phyloP scores from a whole-genome alignment of 2,797 vertebrate species.

The Carapus acus region DNA sequence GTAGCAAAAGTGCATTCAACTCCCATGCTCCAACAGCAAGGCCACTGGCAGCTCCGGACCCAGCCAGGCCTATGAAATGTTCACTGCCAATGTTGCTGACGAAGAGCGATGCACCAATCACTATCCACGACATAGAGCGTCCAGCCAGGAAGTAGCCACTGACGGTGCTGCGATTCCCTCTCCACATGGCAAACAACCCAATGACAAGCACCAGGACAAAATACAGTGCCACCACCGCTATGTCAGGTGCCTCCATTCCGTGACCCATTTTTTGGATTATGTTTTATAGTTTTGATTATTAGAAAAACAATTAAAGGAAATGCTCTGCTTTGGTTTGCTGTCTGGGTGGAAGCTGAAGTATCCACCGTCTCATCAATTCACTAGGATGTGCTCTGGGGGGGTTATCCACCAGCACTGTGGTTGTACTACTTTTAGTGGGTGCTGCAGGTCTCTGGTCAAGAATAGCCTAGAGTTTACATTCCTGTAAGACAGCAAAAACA shows the following conservation, averaged over 20 bases:
- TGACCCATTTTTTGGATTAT: conserved; percentile 73
- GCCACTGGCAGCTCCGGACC: conserved; percentile 96
- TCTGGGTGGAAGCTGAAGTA: conserved; percentile 77
- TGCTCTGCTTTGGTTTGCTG: conserved; percentile 87
- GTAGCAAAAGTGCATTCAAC: conserved; percentile 94
- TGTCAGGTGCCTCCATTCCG: conserved; percentile 88
- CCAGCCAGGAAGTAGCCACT: conserved; percentile 98
- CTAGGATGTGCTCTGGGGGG: conserved; percentile 66
- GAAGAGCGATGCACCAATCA: conserved; percentile 93
- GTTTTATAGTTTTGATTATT: conserved; percentile 9
- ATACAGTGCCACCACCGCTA: conserved; percentile 92
- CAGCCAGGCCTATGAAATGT: conserved; percentile 98
- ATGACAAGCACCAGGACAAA: conserved; percentile 92
- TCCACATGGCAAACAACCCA: conserved; percentile 97
- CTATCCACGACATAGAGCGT: conserved; percentile 94
- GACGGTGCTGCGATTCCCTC: conserved; percentile 92
- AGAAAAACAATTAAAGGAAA: conserved; percentile 33
- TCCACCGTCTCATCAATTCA: conserved; percentile 62
- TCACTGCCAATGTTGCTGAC: conserved; percentile 99
- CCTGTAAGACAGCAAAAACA: conserved; percentile 98
- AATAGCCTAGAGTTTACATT: conserved; percentile 85
- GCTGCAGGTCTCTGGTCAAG: conserved; percentile 82
- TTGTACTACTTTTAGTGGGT: conserved; percentile 78
- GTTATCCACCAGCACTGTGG: conserved; percentile 86
- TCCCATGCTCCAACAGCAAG: conserved; percentile 98